phyloP scores from a whole-genome alignment of 2,113 vertebrate genomes.

The Anoura caudifer region DNA sequence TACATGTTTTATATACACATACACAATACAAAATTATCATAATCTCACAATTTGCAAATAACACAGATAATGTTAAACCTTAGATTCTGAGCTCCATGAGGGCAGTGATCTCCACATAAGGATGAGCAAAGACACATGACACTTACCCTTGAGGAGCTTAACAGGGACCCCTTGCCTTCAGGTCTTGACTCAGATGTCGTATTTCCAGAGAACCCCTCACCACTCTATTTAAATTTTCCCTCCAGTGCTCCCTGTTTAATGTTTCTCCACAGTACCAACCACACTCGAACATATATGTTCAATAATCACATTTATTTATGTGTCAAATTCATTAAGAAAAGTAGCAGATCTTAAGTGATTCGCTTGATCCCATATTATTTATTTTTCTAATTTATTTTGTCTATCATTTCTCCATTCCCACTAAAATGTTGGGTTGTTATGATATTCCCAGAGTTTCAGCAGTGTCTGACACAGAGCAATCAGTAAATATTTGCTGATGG shows the following conservation, averaged over 20 bases:
- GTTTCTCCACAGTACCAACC: not conserved
- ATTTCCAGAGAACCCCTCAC: not conserved
- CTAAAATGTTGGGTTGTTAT: not conserved
- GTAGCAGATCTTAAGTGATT: not conserved
- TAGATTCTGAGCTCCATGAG: not conserved
- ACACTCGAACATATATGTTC: not conserved
- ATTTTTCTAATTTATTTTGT: not conserved
- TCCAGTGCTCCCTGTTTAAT: not conserved
- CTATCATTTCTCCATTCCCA: not conserved
- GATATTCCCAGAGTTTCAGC: not conserved
- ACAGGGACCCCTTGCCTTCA: not conserved
- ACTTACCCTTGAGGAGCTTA: not conserved
- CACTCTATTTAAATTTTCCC: not conserved
- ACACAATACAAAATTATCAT: not conserved
- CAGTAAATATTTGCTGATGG: not conserved
- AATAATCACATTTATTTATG: not conserved
- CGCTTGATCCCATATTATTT: not conserved
- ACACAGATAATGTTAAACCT: not conserved
- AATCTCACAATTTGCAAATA: not conserved
- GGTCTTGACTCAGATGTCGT: not conserved
- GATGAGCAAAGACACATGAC: not conserved
- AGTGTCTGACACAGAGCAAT: not conserved
- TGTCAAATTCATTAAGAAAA: not conserved
- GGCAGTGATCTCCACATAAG: not conserved
- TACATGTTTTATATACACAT: not conserved